A percentile compares a stretch with the other conserved stretches of the same genome.
These are phyloP conservation scores for Brachyistius frenatus DNA, from an alignment of 2,113 vertebrate genomes.

Conservation along the genomic window DNA sequence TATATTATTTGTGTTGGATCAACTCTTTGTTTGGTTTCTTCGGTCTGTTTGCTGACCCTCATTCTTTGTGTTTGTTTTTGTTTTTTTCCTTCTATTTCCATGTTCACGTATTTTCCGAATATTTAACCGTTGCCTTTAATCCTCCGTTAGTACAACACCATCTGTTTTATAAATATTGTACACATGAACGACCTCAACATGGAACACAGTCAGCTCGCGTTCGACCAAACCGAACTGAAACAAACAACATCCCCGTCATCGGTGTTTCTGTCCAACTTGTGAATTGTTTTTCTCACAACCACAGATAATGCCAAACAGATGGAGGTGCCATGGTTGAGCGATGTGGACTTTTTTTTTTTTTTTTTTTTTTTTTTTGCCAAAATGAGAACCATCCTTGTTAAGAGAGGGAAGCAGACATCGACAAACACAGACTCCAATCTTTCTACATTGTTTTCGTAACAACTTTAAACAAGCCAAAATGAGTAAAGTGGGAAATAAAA, in stretches of 20 bases:
- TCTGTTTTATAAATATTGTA: slow-evolving; percentile 53
- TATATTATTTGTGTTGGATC: slow-evolving; percentile 44
- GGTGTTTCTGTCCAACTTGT: slow-evolving; percentile 18
- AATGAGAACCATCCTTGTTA: slow-evolving; percentile 45
- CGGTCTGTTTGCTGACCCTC: slow-evolving; percentile 9
- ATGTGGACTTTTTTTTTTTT: slow-evolving; percentile 26
- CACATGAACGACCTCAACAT: slow-evolving; percentile 64
- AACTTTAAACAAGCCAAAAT: slow-evolving; percentile 69
- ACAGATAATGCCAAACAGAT: slow-evolving; percentile 36
- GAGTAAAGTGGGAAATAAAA: slow-evolving; percentile 33
- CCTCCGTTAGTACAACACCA: slow-evolving; percentile 37
- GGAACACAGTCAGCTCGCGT: slow-evolving; percentile 42
- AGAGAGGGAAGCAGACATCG: slow-evolving; percentile 38
- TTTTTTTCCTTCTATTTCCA: slow-evolving; percentile 21
- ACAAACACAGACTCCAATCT: slow-evolving; percentile 26
- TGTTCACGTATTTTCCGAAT: slow-evolving; percentile 43
- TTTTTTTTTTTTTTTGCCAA: slow-evolving; percentile 39
- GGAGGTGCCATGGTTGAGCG: slow-evolving; percentile 32
- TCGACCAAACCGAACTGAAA: slow-evolving; percentile 22
- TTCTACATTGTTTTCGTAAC: slow-evolving; percentile 52
- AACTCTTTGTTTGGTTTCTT: slow-evolving; percentile 38
- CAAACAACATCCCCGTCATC: background rate
- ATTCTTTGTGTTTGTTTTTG: background rate
- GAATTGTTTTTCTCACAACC: slow-evolving; percentile 25
- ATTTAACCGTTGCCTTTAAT: slow-evolving; percentile 70